phyloP scores from a whole-genome alignment of 2,113 vertebrate genomes.

The Gallinago media region DNA sequence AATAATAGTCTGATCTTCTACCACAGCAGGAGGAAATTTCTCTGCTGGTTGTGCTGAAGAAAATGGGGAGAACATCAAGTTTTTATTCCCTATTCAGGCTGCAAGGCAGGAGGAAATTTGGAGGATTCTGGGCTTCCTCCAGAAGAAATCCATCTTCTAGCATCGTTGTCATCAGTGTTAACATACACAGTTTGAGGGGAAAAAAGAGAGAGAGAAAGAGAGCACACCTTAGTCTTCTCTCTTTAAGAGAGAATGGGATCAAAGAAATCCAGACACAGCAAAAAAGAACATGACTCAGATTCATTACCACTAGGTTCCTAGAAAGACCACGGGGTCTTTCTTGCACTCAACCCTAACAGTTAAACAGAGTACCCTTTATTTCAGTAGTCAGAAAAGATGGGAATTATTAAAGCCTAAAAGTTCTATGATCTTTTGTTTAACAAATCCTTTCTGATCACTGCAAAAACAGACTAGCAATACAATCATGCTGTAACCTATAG shows the following conservation, averaged over 20 bases:
- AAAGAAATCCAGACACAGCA: background rate
- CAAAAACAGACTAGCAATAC: background rate
- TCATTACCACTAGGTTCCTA: background rate
- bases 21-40: background rate
- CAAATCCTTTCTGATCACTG: background rate
- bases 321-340: background rate
- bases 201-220: background rate
- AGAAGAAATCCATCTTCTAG: background rate
- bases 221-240: background rate
- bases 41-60: background rate
- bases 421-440: background rate
- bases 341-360: background rate
- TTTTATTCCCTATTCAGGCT: background rate
- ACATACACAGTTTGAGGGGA: background rate
- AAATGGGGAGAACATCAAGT: background rate
- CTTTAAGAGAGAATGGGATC: background rate
- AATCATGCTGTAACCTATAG: background rate
- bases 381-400: background rate
- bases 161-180: background rate
- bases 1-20: background rate
- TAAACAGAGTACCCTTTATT: background rate
- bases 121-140: background rate
- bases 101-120: background rate
- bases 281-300: background rate
- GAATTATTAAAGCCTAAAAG: background rate